Evolutionary conservation across 2,888 invertebrate genomes (phyloP), one percentile per base, ranked within the genome.

Genomic region (Taenaris catops): DNA sequence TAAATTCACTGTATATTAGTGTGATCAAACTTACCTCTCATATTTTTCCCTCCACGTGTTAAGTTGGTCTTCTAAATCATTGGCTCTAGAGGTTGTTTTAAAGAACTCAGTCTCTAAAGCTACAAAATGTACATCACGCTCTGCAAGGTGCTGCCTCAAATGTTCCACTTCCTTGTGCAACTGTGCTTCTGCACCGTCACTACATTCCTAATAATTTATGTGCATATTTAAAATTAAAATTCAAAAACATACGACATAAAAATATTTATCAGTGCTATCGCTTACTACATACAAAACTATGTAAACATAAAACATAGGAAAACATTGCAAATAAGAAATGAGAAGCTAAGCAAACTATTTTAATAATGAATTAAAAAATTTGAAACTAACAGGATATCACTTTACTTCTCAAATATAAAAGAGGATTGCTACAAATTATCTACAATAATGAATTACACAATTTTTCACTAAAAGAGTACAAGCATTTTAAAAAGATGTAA

Each of bases 41-140:
- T 97, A 97, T 87, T 97, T 96, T 65, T 97, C 97, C 67, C 96
- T 92, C 93, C 96, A 96, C 52, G 94, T 93, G 31, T 91, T 79
- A 34, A 96, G 81, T 70, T 96, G 96, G 49, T 96, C 96, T 57
- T 93, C 92, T 35, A 96, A 87, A 39, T 94, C 92, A 12, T 92
- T 91, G 61, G 93, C 89, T 57, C 93, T 92, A 26, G 94, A 92
- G 33, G 92, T 92, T 62, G 94, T 93, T 56, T 93, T 93, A 44
- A 95, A 83, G 69, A 95, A 94, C 66, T 94, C 95, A 1, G 93
- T 92, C 74, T 97, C 96, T 88, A 97, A 92, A 55, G 92, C 93
- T 46, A 94, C 90, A 54, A 97, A 93, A 64, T 96, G 95, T 49
- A 90, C 89, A 62, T 96, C 95, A 52, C 93, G 90, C 65, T 96